phyloP scores from a whole-genome alignment of 2,113 vertebrate genomes.

The Calyptomena viridis region DNA sequence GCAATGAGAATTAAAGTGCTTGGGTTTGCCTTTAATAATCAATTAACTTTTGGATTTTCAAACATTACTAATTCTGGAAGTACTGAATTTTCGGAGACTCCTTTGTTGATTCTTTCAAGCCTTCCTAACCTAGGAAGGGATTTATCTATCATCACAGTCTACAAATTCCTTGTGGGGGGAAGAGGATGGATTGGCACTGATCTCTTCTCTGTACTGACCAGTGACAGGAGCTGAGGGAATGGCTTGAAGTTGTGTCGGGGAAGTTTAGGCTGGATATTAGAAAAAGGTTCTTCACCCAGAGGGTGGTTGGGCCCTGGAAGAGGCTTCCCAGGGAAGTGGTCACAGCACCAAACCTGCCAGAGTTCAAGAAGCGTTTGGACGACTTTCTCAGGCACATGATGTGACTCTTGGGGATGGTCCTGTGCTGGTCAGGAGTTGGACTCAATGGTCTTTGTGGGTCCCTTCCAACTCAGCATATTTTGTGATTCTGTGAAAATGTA shows the following conservation, averaged over 20 bases:
- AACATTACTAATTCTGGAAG: background rate
- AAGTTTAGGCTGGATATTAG: background rate
- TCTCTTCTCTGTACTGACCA: background rate
- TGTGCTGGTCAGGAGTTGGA: background rate
- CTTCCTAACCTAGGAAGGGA: background rate
- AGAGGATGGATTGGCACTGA: background rate
- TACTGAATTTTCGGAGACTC: background rate
- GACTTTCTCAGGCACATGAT: background rate
- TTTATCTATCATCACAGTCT: background rate
- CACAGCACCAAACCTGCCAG: background rate
- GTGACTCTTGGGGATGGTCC: background rate
- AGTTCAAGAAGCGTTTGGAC: background rate
- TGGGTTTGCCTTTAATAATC: background rate
- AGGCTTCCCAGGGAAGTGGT: background rate
- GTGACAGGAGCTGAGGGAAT: background rate
- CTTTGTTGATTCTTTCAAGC: background rate
- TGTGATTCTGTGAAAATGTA: background rate
- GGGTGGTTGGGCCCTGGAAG: background rate
- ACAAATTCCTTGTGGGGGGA: background rate
- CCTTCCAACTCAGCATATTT: background rate
- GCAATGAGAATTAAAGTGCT: background rate
- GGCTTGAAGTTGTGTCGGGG: background rate
- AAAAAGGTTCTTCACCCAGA: background rate
- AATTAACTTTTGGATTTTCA: background rate
- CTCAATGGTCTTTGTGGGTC: background rate